These are phyloP conservation scores for Popillia japonica DNA, from an alignment of 1,140 invertebrate genomes.

Conservation along the genomic window DNA sequence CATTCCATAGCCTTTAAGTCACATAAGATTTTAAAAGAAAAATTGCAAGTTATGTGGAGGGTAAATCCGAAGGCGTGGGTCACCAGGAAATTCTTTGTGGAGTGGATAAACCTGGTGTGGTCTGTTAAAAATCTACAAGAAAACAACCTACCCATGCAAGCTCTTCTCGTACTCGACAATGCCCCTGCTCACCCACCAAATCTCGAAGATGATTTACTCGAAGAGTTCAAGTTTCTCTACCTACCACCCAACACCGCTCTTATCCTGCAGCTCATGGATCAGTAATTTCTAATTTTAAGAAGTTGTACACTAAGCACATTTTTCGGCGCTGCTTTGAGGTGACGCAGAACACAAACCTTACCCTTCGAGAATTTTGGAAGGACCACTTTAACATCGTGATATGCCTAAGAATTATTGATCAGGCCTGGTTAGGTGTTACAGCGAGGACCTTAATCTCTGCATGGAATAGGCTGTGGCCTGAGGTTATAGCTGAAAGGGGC, in stretches of 20 bases:
- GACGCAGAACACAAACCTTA: too few species aligned
- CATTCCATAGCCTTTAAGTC: constrained; percentile 60
- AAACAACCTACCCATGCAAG: constrained; percentile 53
- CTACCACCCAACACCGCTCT: constrained; percentile 49
- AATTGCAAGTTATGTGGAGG: constrained; percentile 58
- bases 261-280: constrained; percentile 59
- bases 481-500: constrained; percentile 50
- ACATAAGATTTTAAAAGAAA: constrained; percentile 49
- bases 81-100: constrained; percentile 55
- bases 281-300: constrained; percentile 51
- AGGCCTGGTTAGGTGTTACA: too few species aligned
- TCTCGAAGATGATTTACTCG: too few species aligned
- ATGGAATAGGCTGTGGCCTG: constrained; percentile 48
- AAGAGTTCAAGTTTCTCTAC: constrained; percentile 57
- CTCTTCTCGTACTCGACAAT: too few species aligned
- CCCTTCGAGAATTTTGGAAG: too few species aligned
- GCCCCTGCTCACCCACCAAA: too few species aligned
- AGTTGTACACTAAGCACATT: too few species aligned
- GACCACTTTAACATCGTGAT: too few species aligned
- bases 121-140: constrained; percentile 56
- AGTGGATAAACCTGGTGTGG: constrained; percentile 54
- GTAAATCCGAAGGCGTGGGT: constrained; percentile 60
- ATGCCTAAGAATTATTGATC: too few species aligned
- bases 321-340: too few species aligned
- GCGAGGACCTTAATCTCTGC: constrained; percentile 44